Evolutionary conservation across 35 echinoderm and acorn worm genomes (phyloP).

Genomic region (Eucidaris tribuloides): DNA sequence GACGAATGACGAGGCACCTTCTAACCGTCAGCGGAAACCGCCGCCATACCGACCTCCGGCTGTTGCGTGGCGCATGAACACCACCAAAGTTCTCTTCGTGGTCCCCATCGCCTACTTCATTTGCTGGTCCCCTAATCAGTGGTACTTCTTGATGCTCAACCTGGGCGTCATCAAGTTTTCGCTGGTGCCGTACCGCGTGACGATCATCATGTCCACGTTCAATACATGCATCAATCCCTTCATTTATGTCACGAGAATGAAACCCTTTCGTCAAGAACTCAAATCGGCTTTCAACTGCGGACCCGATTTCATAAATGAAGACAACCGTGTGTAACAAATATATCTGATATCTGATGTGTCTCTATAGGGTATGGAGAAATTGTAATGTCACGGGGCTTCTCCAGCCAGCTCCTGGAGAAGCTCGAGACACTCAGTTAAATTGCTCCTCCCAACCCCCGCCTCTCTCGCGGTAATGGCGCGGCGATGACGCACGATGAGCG

Average conservation of each 20-base stretch:
- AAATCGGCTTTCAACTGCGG: background rate
- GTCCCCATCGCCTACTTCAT: conserved; percentile 4
- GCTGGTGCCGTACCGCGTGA: background rate
- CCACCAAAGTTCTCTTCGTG: background rate
- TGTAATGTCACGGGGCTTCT: too few relatives aligned
- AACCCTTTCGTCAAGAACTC: background rate
- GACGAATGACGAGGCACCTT: background rate
- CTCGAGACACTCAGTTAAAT: too few relatives aligned
- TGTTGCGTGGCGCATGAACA: background rate
- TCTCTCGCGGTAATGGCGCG: too few relatives aligned
- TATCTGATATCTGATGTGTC: too few relatives aligned
- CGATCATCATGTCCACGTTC: background rate
- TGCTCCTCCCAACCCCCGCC: too few relatives aligned
- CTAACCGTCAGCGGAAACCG: background rate
- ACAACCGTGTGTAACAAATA: too few relatives aligned
- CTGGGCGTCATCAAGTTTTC: background rate
- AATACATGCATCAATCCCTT: conserved; percentile 40
- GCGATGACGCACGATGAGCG: too few relatives aligned
- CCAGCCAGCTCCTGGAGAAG: too few relatives aligned
- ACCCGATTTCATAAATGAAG: too few relatives aligned
- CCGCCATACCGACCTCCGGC: background rate
- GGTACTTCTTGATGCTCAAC: conserved; percentile 1
- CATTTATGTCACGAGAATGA: conserved; percentile 11
- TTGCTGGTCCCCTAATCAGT: conserved; percentile 44
- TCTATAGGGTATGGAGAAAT: too few relatives aligned